Conservation (phyloP, 2,888 invertebrate genomes). For the Drosophila austrosaltans region DNA sequence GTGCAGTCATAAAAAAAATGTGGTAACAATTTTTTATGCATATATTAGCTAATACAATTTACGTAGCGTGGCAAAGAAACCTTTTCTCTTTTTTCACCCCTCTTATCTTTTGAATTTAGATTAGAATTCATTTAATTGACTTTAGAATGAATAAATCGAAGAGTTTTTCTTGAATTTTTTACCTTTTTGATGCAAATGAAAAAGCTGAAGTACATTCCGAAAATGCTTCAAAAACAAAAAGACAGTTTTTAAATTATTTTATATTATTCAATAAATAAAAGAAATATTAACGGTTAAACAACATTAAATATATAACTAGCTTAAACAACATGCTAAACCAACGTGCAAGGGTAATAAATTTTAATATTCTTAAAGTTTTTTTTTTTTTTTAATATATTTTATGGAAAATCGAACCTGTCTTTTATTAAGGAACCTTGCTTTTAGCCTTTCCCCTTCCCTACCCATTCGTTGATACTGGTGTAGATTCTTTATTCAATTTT, state of each 20-base stretch:
- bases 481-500: conserved; percentile 13
- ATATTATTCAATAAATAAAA: no score
- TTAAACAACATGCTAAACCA: no score
- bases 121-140: neutral
- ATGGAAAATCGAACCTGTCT: neutral
- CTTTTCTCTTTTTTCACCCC: neutral
- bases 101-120: neutral
- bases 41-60: conserved; percentile 10
- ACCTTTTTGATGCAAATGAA: no score
- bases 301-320: no score
- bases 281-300: no score
- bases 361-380: neutral
- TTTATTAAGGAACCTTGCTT: neutral
- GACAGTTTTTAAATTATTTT: no score
- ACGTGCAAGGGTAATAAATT: no score
- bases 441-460: neutral
- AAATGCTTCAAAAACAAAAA: no score
- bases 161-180: neutral
- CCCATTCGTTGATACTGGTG: neutral
- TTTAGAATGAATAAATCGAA: neutral
- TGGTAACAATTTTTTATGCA: conserved; percentile 8
- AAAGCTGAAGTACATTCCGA: no score
- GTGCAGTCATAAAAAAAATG: conserved; percentile 34
- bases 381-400: no score
- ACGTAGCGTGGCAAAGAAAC: neutral